Conservation (phyloP, 2,113 vertebrate genomes). For the Pandion haliaetus region DNA sequence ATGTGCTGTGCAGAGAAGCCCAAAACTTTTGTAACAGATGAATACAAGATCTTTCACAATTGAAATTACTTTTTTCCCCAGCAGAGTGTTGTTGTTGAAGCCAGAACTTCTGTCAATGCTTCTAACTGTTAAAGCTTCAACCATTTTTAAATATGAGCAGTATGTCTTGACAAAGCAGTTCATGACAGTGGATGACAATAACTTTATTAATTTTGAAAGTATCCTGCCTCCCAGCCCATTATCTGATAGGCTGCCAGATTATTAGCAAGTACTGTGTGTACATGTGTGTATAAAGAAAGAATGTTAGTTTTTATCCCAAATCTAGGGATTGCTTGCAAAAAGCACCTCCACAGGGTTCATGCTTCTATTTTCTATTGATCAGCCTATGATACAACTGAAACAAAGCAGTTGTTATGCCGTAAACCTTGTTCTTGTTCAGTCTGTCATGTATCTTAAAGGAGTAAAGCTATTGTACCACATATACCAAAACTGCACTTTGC, state of each 20-base stretch:
- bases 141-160: neutral
- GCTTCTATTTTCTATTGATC: neutral
- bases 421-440: neutral
- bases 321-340: neutral
- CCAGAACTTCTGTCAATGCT: neutral
- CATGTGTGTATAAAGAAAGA: neutral
- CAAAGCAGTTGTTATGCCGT: neutral
- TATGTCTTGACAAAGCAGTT: neutral
- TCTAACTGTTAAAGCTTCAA: neutral
- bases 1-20: neutral
- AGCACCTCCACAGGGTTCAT: neutral
- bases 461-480: neutral
- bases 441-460: neutral
- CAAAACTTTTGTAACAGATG: neutral
- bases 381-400: neutral
- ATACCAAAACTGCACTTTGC: neutral
- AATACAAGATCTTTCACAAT: neutral
- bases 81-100: neutral
- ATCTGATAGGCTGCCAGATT: neutral
- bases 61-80: neutral
- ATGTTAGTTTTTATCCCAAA: neutral
- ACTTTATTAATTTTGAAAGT: neutral
- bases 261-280: neutral
- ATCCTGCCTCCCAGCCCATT: neutral
- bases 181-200: neutral